Conservation (phyloP, 2,113 vertebrate species). For the Hipposideros armiger region DNA sequence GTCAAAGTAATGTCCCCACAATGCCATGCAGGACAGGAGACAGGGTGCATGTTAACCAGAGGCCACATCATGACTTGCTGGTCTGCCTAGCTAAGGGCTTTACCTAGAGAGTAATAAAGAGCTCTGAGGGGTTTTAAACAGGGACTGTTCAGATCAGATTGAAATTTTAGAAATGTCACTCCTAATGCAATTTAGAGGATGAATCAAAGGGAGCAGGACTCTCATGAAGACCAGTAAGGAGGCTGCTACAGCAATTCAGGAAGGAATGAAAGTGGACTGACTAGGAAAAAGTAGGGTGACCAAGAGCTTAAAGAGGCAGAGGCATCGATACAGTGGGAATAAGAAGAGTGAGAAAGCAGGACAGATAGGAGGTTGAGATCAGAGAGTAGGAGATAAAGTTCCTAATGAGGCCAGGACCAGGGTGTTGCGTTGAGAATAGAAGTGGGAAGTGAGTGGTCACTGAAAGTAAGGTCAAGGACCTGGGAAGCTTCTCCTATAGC, state of each 20-base stretch:
- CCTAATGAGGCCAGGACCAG: no score
- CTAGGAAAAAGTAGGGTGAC: background rate
- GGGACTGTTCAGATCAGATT: background rate
- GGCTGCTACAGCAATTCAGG: background rate
- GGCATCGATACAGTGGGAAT: background rate
- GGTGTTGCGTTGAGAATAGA: background rate
- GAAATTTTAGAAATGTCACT: background rate
- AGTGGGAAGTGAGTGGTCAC: background rate
- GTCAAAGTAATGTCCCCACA: background rate
- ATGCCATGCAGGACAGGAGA: background rate
- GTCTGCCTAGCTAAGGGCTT: background rate
- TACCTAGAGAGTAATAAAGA: background rate
- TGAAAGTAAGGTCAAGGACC: background rate
- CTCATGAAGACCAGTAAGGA: background rate
- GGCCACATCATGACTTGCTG: rapidly evolving
- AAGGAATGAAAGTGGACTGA: background rate
- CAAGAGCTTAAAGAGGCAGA: background rate
- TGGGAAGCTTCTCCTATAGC: background rate
- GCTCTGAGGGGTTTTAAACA: background rate
- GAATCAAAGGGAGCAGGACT: background rate
- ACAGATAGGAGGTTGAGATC: background rate
- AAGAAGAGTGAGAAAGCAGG: background rate
- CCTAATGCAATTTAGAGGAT: background rate
- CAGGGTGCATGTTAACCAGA: background rate
- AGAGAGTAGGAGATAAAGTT: background rate